A percentile compares a stretch with the other conserved stretches of the same genome.
These are phyloP conservation scores for Aegypius monachus DNA, from an alignment of 2,113 vertebrate genomes.

Conservation along the genomic window DNA sequence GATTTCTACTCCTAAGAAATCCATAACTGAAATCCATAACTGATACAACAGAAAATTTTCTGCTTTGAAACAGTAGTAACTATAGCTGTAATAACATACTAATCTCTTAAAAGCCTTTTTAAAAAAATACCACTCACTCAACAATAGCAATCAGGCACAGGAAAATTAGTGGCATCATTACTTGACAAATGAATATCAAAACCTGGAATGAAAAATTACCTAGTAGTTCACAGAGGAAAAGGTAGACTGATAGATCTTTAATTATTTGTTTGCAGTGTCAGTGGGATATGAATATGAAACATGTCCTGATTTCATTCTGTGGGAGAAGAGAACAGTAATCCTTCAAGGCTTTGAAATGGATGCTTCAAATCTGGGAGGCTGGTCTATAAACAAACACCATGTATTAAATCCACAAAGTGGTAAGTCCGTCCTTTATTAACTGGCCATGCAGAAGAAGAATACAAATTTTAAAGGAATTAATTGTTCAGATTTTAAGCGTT, in stretches of 20 bases:
- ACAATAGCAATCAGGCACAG: neutral
- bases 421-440: slow-evolving; percentile 72
- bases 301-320: slow-evolving; percentile 89
- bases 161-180: neutral
- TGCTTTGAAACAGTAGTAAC: neutral
- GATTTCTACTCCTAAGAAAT: neutral
- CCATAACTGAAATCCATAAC: neutral
- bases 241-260: slow-evolving; percentile 31
- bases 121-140: neutral
- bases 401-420: slow-evolving; percentile 93
- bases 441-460: neutral
- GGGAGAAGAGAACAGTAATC: slow-evolving; percentile 91
- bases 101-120: slow-evolving; percentile 23
- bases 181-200: neutral
- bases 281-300: slow-evolving; percentile 96
- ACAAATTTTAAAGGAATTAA: slow-evolving; percentile 56
- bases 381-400: slow-evolving; percentile 97
- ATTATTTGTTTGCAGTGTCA: slow-evolving; percentile 82
- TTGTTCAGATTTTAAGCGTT: slow-evolving; percentile 22
- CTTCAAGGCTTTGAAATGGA: slow-evolving; percentile 95
- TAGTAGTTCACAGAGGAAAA: neutral
- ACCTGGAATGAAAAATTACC: neutral
- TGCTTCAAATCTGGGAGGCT: slow-evolving; percentile 93
- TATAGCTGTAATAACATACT: neutral
- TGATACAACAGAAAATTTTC: neutral